Percentiles rank a stretch among this genome's conserved stretches.
Evolutionary conservation across 2,113 vertebrate species (phyloP).

Genomic region (Gobiocypris rarus): DNA sequence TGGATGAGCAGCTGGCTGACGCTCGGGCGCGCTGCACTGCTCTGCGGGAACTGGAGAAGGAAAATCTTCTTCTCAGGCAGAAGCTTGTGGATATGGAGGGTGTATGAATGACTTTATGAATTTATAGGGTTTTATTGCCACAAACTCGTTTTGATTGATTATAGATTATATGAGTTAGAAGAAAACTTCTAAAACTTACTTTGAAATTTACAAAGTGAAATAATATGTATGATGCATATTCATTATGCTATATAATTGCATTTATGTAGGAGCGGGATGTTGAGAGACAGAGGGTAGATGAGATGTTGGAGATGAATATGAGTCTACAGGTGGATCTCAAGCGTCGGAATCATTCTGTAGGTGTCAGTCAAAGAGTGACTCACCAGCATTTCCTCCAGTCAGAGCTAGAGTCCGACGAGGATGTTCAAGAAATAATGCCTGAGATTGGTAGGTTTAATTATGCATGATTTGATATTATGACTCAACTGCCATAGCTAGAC

Average conservation of each 20-base stretch:
- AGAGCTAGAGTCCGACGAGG: slow-evolving; percentile 74
- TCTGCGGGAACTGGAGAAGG: slow-evolving; percentile 82
- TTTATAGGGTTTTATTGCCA: not conserved
- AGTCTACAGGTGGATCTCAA: slow-evolving; percentile 77
- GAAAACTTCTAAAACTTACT: not conserved
- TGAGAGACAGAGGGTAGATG: slow-evolving; percentile 79
- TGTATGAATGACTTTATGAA: slow-evolving; percentile 67
- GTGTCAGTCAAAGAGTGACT: not conserved
- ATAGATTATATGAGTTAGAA: not conserved
- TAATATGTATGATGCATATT: slow-evolving; percentile 30
- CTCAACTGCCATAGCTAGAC: not conserved
- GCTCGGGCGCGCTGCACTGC: slow-evolving; percentile 77
- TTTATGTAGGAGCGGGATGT: slow-evolving; percentile 78
- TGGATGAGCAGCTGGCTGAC: slow-evolving; percentile 83
- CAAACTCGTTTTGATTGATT: slow-evolving; percentile 10
- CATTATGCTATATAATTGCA: slow-evolving; percentile 14
- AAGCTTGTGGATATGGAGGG: slow-evolving; percentile 77
- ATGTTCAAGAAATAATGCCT: slow-evolving; percentile 57
- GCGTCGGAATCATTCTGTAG: slow-evolving; percentile 55
- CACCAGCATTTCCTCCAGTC: slow-evolving; percentile 65
- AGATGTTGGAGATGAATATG: slow-evolving; percentile 82
- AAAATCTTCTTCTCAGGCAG: slow-evolving; percentile 82
- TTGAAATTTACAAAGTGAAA: not conserved
- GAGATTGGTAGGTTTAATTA: slow-evolving; percentile 64
- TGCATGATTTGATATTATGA: slow-evolving; percentile 16